A percentile compares a stretch with the other conserved stretches of the same genome.
Conservation (phyloP, 1,140 invertebrate genomes). For the Drosophila willistoni region DNA sequence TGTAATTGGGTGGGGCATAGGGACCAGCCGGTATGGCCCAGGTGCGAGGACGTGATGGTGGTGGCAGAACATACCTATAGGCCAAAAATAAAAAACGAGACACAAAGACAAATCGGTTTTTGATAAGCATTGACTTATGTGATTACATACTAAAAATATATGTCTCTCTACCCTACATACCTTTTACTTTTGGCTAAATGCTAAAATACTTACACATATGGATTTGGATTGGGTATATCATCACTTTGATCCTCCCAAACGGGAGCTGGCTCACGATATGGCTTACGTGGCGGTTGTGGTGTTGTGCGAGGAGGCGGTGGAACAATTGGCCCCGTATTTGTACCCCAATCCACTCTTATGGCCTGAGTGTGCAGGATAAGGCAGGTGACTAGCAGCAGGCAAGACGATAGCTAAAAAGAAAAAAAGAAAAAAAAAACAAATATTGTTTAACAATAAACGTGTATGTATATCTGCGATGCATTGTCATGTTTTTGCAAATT, state of each 20-base stretch:
- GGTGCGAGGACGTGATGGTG: constrained; percentile 76
- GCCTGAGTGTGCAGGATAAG: constrained; percentile 56
- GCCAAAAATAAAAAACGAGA: too few relatives aligned
- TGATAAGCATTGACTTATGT: constrained; percentile 2
- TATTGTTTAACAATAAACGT: not conserved
- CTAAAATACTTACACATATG: constrained; percentile 84
- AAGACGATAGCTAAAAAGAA: constrained; percentile 48
- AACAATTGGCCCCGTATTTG: constrained; percentile 85
- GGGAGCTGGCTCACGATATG: constrained; percentile 84
- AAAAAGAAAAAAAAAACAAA: constrained; percentile 22
- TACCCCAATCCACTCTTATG: constrained; percentile 83
- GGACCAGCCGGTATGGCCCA: constrained; percentile 66
- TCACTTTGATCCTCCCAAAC: constrained; percentile 85
- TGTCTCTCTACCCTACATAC: too few relatives aligned
- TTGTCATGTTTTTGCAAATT: constrained; percentile 51
- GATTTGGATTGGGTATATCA: constrained; percentile 85
- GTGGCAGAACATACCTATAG: constrained; percentile 76
- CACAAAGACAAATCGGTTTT: not conserved
- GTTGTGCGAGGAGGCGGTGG: constrained; percentile 84
- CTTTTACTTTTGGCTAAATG: too few relatives aligned
- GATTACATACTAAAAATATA: not conserved
- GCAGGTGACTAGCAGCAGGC: constrained; percentile 78
- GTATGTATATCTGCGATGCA: constrained; percentile 35
- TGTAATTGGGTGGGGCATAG: constrained; percentile 63
- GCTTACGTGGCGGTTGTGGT: constrained; percentile 82